phyloP scores from a whole-genome alignment of 2,888 invertebrate species.

The Tanytarsus gracilentus region DNA sequence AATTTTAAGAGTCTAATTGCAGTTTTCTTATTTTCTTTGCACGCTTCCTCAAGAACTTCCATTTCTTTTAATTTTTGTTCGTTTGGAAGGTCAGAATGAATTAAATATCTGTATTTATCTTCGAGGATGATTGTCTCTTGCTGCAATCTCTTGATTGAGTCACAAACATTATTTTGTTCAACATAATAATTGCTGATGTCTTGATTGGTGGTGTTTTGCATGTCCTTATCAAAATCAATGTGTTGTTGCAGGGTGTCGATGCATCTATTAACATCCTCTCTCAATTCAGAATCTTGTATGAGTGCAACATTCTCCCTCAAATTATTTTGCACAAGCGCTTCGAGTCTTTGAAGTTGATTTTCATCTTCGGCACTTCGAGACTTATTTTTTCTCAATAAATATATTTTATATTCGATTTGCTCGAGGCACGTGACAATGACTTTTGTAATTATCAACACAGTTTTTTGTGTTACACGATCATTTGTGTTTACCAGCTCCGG shows the following conservation, averaged over 20 bases:
- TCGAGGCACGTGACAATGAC: conserved; percentile 19
- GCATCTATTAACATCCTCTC: conserved; percentile 8
- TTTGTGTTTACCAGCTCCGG: conserved; percentile 17
- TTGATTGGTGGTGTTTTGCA: neutral
- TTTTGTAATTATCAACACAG: conserved; percentile 22
- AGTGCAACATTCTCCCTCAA: conserved; percentile 16
- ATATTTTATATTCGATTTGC: conserved; percentile 23
- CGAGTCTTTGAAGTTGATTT: neutral
- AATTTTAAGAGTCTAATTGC: conserved; percentile 52
- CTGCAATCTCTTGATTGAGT: conserved; percentile 5
- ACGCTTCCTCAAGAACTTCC: conserved; percentile 59
- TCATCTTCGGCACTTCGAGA: neutral
- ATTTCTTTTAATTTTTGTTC: conserved; percentile 58
- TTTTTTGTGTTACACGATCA: conserved; percentile 10
- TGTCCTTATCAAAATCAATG: conserved; percentile 16
- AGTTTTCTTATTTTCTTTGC: conserved; percentile 53
- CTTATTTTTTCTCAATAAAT: neutral
- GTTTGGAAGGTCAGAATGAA: conserved; percentile 55
- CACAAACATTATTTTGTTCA: neutral
- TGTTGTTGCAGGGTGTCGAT: conserved; percentile 20
- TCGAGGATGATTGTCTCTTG: conserved; percentile 34
- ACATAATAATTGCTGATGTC: conserved; percentile 8
- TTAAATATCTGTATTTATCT: conserved; percentile 48
- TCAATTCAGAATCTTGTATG: neutral
- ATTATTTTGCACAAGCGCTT: neutral